Conservation (phyloP, 2,888 invertebrate species). For the Parnassius glacialis region DNA sequence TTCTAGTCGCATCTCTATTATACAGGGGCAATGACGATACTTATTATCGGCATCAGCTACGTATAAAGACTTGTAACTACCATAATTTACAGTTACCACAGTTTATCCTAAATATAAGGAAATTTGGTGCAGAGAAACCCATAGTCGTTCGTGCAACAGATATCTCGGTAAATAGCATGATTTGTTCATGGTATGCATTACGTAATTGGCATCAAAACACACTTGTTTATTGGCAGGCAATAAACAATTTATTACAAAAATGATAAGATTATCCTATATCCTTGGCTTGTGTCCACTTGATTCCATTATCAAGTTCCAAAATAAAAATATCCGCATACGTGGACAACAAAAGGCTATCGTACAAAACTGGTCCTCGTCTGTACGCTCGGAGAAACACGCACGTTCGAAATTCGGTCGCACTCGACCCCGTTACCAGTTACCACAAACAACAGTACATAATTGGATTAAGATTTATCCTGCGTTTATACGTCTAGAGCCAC, state of each 20-base stretch:
- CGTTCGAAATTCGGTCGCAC: slow-evolving; percentile 35
- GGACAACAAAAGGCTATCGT: slow-evolving; percentile 5
- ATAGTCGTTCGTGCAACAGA: neutral
- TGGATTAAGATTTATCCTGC: slow-evolving; percentile 36
- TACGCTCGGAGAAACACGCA: slow-evolving; percentile 21
- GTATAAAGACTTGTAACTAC: too few relatives aligned
- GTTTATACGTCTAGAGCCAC: slow-evolving; percentile 22
- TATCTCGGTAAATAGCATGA: slow-evolving; percentile 22
- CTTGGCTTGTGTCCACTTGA: too few relatives aligned
- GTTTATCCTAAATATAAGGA: slow-evolving; percentile 12
- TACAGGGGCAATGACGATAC: neutral
- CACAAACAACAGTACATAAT: slow-evolving; percentile 33
- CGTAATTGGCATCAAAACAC: slow-evolving; percentile 19
- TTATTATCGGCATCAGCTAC: too few relatives aligned
- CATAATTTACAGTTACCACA: neutral
- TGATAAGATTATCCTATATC: too few relatives aligned
- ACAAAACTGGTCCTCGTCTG: slow-evolving; percentile 12
- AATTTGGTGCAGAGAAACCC: slow-evolving; percentile 5
- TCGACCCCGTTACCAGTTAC: slow-evolving; percentile 38
- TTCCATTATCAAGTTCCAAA: too few relatives aligned
- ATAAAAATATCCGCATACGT: neutral
- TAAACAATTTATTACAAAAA: too few relatives aligned
- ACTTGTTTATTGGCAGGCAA: slow-evolving; percentile 21
- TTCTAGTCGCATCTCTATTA: slow-evolving; percentile 8
- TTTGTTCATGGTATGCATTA: slow-evolving; percentile 21